A percentile compares a stretch with the other conserved stretches of the same genome.
Conservation (phyloP, 2,888 invertebrate genomes). For the Junonia oenone region DNA sequence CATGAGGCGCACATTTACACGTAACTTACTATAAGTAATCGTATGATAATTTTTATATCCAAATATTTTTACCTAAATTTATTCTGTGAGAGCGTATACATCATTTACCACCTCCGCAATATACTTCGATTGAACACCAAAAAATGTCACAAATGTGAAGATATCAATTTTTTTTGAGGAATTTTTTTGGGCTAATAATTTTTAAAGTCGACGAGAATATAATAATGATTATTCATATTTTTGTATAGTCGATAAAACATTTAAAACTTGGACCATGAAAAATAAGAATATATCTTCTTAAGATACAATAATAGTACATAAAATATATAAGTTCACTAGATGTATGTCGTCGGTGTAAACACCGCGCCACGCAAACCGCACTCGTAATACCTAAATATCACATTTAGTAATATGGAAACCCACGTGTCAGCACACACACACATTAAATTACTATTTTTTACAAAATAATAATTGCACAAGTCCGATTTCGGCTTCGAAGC, state of each 20-base stretch:
- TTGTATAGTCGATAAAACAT: slow-evolving; percentile 80
- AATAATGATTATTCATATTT: slow-evolving; percentile 78
- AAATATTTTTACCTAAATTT: slow-evolving; percentile 76
- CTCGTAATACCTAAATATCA: slow-evolving; percentile 79
- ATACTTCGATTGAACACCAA: slow-evolving; percentile 77
- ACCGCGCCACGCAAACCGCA: slow-evolving; percentile 62
- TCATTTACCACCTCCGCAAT: slow-evolving; percentile 66
- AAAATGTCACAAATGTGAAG: slow-evolving; percentile 76
- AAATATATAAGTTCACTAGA: slow-evolving; percentile 79
- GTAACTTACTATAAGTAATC: slow-evolving; percentile 67
- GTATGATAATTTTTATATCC: slow-evolving; percentile 74
- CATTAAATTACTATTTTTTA: slow-evolving; percentile 75
- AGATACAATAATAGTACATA: slow-evolving; percentile 79
- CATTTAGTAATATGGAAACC: slow-evolving; percentile 80
- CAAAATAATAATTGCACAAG: slow-evolving; percentile 81
- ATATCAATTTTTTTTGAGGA: slow-evolving; percentile 67
- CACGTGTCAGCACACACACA: slow-evolving; percentile 77
- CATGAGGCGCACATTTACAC: slow-evolving; percentile 76
- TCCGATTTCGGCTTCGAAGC: slow-evolving; percentile 65
- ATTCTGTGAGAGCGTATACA: slow-evolving; percentile 78
- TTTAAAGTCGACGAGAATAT: slow-evolving; percentile 78
- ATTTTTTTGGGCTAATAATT: slow-evolving; percentile 70
- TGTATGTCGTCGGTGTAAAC: slow-evolving; percentile 70
- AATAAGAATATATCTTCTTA: slow-evolving; percentile 80
- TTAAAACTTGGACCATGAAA: slow-evolving; percentile 80